A percentile compares a stretch with the other conserved stretches of the same genome.
These are phyloP conservation scores for Hirtodrosophila confusa DNA, from an alignment of 2,888 invertebrate species.

Conservation along the genomic window DNA sequence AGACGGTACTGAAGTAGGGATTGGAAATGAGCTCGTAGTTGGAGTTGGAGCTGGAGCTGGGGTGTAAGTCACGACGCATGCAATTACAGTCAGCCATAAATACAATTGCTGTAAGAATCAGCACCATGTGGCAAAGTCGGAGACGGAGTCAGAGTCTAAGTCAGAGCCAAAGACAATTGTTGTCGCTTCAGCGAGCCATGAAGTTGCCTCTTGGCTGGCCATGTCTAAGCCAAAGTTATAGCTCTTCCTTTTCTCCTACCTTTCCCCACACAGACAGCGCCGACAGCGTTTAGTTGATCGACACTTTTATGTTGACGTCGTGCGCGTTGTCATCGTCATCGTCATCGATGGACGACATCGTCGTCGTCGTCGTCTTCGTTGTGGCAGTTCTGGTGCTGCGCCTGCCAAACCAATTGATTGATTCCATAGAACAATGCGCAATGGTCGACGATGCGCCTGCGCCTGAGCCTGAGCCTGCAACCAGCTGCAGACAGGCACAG, in stretches of 20 bases:
- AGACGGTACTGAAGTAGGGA: slow-evolving; percentile 9
- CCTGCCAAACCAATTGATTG: slow-evolving; percentile 73
- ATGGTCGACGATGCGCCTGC: slow-evolving; percentile 30
- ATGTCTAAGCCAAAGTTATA: slow-evolving; percentile 39
- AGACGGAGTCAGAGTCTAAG: not conserved
- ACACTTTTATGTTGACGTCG: slow-evolving; percentile 80
- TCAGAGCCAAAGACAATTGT: slow-evolving; percentile 47
- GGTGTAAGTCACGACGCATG: slow-evolving; percentile 66
- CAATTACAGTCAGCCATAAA: slow-evolving; percentile 72
- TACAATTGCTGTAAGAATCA: slow-evolving; percentile 75
- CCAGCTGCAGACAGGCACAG: slow-evolving; percentile 52
- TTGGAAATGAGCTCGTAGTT: slow-evolving; percentile 1
- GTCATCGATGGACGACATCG: slow-evolving; percentile 30
- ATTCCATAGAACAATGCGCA: slow-evolving; percentile 78
- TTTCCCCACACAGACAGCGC: slow-evolving; percentile 28
- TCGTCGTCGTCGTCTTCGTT: slow-evolving; percentile 41
- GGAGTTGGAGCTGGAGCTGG: slow-evolving; percentile 19
- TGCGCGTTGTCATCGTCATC: slow-evolving; percentile 76
- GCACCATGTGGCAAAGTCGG: slow-evolving; percentile 31
- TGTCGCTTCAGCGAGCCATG: slow-evolving; percentile 70
- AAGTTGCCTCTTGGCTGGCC: slow-evolving; percentile 74
- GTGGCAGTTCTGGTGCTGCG: slow-evolving; percentile 77
- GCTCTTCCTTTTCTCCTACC: not conserved
- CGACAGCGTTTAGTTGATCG: slow-evolving; percentile 79
- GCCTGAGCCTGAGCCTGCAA: slow-evolving; percentile 2